phyloP scores from a whole-genome alignment of 2,797 vertebrate species.

The Cirrhinus molitorella region DNA sequence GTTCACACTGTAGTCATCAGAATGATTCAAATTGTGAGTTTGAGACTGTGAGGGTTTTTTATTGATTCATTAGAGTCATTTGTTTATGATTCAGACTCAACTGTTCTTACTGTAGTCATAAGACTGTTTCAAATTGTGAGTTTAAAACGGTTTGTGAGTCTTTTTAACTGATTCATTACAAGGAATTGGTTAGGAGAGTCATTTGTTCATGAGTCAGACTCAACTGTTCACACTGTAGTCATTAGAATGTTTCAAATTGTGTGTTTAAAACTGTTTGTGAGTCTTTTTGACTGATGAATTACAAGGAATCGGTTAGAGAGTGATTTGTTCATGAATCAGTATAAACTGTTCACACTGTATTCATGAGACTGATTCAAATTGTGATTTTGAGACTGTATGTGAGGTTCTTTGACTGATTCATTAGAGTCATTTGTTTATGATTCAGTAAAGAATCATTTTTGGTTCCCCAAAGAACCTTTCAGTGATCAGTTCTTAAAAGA shows the following conservation, averaged over 20 bases:
- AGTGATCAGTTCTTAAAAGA: no score
- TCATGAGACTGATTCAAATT: neutral
- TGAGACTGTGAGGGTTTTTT: no score
- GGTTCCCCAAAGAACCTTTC: no score
- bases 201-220: neutral
- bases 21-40: no score
- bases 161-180: neutral
- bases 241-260: neutral
- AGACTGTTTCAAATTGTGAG: neutral
- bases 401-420: neutral
- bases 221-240: neutral
- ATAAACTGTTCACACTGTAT: neutral
- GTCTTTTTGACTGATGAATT: neutral
- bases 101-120: neutral
- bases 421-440: neutral
- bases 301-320: neutral
- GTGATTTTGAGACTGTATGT: neutral
- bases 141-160: no score
- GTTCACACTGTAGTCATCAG: neutral
- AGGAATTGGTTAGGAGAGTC: neutral
- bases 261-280: neutral
- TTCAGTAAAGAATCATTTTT: no score
- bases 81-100: no score
- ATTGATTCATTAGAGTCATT: no score
- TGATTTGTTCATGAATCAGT: neutral